Conservation (phyloP, 2,797 vertebrate genomes). For the Sebastes jordani region DNA sequence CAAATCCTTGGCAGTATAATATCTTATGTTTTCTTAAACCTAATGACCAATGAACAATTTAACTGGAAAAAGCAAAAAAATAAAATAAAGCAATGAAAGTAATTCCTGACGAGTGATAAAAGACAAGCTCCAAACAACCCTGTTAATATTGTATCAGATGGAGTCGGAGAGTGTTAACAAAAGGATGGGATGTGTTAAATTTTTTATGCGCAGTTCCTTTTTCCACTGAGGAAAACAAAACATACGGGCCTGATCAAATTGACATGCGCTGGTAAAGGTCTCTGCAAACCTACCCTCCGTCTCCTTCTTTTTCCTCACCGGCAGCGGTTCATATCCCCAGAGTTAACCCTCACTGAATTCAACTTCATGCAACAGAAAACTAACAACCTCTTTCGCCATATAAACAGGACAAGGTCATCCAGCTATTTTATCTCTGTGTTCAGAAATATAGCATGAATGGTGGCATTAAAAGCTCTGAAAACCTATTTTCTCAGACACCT, state of each 20-base stretch:
- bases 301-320: constrained; percentile 3
- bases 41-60: constrained; percentile 11
- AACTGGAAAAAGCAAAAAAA: constrained; percentile 3
- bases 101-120: constrained; percentile 27
- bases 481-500: neutral
- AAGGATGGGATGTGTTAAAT: constrained; percentile 60
- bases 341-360: constrained; percentile 35
- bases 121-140: constrained; percentile 44
- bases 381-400: constrained; percentile 14
- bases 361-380: constrained; percentile 44
- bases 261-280: constrained; percentile 49
- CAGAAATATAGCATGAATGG: constrained; percentile 11
- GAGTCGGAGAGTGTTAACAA: constrained; percentile 59
- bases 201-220: constrained; percentile 62
- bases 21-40: neutral
- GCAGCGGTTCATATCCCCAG: constrained; percentile 29
- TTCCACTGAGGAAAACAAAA: constrained; percentile 58
- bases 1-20: neutral
- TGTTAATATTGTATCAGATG: constrained; percentile 64
- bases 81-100: neutral
- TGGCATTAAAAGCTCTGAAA: constrained; percentile 10
- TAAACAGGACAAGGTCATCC: constrained; percentile 55
- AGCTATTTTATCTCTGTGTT: constrained; percentile 19
- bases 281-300: constrained; percentile 28
- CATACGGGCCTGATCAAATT: constrained; percentile 54